Percentiles rank a stretch among this genome's conserved stretches.
Conservation (phyloP, 2,888 invertebrate species). For the Belgica antarctica region DNA sequence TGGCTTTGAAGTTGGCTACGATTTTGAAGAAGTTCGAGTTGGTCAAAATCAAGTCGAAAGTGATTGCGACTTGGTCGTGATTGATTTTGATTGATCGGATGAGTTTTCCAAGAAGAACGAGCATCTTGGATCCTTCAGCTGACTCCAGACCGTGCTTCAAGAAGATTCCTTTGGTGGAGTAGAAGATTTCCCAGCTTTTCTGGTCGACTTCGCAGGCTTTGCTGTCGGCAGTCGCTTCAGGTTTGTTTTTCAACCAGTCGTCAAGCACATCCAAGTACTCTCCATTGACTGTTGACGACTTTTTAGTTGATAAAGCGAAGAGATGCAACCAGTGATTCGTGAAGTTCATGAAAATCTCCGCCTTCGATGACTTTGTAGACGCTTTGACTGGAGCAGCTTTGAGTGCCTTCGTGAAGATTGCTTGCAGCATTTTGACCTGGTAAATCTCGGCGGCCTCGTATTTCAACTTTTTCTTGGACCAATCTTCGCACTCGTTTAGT, state of each 20-base stretch:
- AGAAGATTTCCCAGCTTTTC: constrained; percentile 61
- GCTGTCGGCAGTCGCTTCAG: constrained; percentile 45
- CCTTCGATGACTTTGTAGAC: no score
- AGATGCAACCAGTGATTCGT: constrained; percentile 59
- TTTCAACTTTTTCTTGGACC: constrained; percentile 62
- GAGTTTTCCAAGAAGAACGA: constrained; percentile 60
- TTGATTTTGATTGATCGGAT: constrained; percentile 59
- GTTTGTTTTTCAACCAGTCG: neutral
- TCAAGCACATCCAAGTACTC: constrained; percentile 7
- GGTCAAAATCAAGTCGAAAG: constrained; percentile 72
- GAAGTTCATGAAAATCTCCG: constrained; percentile 58
- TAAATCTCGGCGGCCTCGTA: constrained; percentile 62
- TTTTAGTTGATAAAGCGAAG: constrained; percentile 50
- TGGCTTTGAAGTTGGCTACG: constrained; percentile 59
- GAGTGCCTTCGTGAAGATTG: constrained; percentile 59
- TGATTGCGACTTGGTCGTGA: constrained; percentile 56
- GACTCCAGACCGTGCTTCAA: constrained; percentile 66
- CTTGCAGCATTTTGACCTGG: constrained; percentile 60
- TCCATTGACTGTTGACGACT: neutral
- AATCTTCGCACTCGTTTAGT: constrained; percentile 58
- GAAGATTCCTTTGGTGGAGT: constrained; percentile 59
- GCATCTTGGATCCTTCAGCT: constrained; percentile 55
- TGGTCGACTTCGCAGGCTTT: constrained; percentile 53
- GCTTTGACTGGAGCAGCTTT: constrained; percentile 51
- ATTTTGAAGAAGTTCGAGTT: constrained; percentile 76